Evolutionary conservation across 1,140 invertebrate species (phyloP).

Genomic region (Amyelois transitella): DNA sequence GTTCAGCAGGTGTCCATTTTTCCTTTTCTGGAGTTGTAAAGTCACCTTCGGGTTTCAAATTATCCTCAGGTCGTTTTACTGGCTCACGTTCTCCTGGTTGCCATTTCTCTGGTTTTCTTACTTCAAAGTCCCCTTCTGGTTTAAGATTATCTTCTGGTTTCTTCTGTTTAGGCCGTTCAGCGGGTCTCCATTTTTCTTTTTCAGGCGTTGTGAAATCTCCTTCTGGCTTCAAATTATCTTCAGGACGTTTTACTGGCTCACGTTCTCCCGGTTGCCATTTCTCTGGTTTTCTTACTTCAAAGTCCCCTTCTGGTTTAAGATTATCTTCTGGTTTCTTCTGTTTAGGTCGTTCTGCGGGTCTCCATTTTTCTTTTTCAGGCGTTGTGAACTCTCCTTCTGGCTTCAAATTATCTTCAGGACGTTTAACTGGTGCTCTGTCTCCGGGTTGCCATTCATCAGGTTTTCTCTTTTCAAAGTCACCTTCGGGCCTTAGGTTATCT

Average conservation of each 20-base stretch:
- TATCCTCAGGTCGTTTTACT: slow-evolving; percentile 74
- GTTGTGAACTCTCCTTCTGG: slow-evolving; percentile 77
- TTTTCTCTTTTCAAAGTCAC: slow-evolving; percentile 74
- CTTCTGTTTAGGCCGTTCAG: slow-evolving; percentile 74
- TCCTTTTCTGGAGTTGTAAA: slow-evolving; percentile 65
- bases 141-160: slow-evolving; percentile 76
- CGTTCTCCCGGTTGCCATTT: slow-evolving; percentile 71
- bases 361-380: slow-evolving; percentile 57
- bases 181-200: slow-evolving; percentile 72
- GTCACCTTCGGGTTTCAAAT: slow-evolving; percentile 75
- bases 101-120: slow-evolving; percentile 72
- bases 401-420: slow-evolving; percentile 74
- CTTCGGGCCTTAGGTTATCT: slow-evolving; percentile 75
- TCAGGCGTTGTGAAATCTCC: slow-evolving; percentile 66
- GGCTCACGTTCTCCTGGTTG: slow-evolving; percentile 70
- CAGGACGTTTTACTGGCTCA: slow-evolving; percentile 45
- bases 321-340: slow-evolving; percentile 51
- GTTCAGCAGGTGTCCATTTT: slow-evolving; percentile 69
- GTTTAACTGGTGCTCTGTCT: slow-evolving; percentile 73
- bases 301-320: slow-evolving; percentile 63
- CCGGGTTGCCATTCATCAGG: slow-evolving; percentile 76
- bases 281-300: slow-evolving; percentile 66
- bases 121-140: slow-evolving; percentile 78
- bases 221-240: slow-evolving; percentile 52
- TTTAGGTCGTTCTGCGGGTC: slow-evolving; percentile 65